A percentile compares a stretch with the other conserved stretches of the same genome.
Conservation (phyloP, 2,888 invertebrate genomes). For the Asteroscopus sphinx region DNA sequence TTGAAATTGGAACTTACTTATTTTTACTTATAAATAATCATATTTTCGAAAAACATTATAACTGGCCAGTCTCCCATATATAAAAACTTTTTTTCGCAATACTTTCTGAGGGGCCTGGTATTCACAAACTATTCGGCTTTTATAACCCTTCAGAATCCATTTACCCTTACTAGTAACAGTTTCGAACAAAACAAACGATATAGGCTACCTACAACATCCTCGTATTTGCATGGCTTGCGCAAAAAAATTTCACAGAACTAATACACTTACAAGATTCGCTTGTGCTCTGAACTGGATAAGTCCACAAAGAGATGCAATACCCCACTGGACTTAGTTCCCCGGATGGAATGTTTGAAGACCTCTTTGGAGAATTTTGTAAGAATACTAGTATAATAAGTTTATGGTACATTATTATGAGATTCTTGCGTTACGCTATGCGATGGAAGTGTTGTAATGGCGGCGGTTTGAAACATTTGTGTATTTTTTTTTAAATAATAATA, state of each 20-base stretch:
- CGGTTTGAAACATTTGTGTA: no score
- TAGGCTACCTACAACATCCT: neutral
- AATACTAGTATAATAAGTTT: conserved; percentile 10
- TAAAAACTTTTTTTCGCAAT: no score
- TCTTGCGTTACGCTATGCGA: neutral
- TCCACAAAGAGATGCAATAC: conserved; percentile 51
- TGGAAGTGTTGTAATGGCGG: neutral
- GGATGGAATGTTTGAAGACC: conserved; percentile 27
- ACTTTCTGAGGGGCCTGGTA: no score
- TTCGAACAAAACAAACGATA: conserved; percentile 6
- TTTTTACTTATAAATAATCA: no score
- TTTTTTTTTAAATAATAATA: no score
- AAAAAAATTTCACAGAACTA: conserved; percentile 33
- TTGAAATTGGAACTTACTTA: no score
- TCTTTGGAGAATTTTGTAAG: conserved; percentile 5
- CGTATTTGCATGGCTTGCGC: conserved; percentile 37
- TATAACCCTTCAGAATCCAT: neutral
- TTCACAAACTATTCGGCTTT: neutral
- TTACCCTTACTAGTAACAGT: conserved; percentile 2
- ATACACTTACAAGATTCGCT: conserved; percentile 45
- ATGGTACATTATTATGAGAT: neutral
- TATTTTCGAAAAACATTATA: no score
- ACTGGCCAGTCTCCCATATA: no score
- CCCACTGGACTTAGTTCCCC: conserved; percentile 31
- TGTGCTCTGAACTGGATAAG: conserved; percentile 20